A percentile compares a stretch with the other conserved stretches of the same genome.
Conservation (phyloP, 2,797 vertebrate species). For the Oreonectes daqikongensis region DNA sequence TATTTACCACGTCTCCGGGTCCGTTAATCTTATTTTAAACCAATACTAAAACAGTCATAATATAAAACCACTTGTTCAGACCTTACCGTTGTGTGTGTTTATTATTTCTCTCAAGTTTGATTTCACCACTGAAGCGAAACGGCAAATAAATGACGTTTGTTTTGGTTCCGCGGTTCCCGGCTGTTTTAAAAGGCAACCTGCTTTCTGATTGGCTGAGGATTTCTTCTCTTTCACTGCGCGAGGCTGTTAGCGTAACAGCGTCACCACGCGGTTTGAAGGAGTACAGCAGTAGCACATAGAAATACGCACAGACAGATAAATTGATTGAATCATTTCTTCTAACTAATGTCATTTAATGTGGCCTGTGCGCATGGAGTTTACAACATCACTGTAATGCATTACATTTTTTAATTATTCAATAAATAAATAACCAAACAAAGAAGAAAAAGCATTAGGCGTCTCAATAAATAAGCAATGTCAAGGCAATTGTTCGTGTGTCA, state of each 20-base stretch:
- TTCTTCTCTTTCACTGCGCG: neutral
- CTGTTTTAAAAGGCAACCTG: constrained; percentile 57
- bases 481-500: constrained; percentile 15
- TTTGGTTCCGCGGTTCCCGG: constrained; percentile 31
- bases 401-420: neutral
- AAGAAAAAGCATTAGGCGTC: neutral
- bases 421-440: neutral
- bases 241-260: neutral
- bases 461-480: constrained; percentile 11
- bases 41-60: too few species aligned
- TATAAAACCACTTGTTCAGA: neutral
- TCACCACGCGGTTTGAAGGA: constrained; percentile 3
- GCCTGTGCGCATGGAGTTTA: constrained; percentile 1
- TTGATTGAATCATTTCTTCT: neutral
- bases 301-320: neutral
- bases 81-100: neutral
- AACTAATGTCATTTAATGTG: constrained; percentile 6
- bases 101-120: neutral
- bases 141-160: constrained; percentile 2
- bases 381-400: neutral
- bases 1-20: too few species aligned
- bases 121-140: too few species aligned
- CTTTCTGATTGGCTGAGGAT: constrained; percentile 54
- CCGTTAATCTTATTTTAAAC: too few species aligned
- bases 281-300: neutral